Evolutionary conservation across 2,888 invertebrate genomes (phyloP), one percentile per base, ranked within the genome.

Genomic region (Polyommatus icarus): DNA sequence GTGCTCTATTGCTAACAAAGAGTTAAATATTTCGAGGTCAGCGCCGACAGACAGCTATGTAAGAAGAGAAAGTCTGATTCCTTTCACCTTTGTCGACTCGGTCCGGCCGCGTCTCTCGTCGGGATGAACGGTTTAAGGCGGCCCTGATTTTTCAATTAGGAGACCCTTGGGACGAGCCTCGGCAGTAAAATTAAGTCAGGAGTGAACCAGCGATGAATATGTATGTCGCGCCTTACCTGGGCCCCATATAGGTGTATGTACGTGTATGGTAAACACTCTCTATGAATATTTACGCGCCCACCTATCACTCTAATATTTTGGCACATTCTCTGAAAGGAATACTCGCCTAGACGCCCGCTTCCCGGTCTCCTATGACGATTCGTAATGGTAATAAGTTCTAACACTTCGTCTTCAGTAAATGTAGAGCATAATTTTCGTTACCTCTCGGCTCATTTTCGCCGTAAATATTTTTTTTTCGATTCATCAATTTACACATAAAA

Each of bases 101-200:
- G 29, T 29, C 61, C 61, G 24, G 29, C 61, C 29, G 61, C 24
- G 12, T 15, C 67, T 15, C 67, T 15, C 29, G 32, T 24, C 61
- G 24, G 61, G 12, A 67, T 32, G 67, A 29, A 67, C 67, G 5
- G 12, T 32, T 15, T 67, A 67, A 67, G 67, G 29, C 67, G 29
- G 29, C 67, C 29, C 67, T 67, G 67, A 67, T 67, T 67, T 67
- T 67, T 67, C 67, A 67, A 67, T 67, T 67, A 67, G 67, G 61
- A 24, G 61, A 61, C 67, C 67, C 67, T 67, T 7, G 67, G 67
- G 29, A 61, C 61, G 61, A 61, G 61, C 5, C 24, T 12, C 7
- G 29, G 67, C 67, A 67, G 67, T 67, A 67, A 67, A 67, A 67
- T 67, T 67, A 67, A 67, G 67, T 67, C 67, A 67, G 67, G 67